phyloP scores from a whole-genome alignment of 2,797 vertebrate genomes.

The Thripadectes ignobilis region DNA sequence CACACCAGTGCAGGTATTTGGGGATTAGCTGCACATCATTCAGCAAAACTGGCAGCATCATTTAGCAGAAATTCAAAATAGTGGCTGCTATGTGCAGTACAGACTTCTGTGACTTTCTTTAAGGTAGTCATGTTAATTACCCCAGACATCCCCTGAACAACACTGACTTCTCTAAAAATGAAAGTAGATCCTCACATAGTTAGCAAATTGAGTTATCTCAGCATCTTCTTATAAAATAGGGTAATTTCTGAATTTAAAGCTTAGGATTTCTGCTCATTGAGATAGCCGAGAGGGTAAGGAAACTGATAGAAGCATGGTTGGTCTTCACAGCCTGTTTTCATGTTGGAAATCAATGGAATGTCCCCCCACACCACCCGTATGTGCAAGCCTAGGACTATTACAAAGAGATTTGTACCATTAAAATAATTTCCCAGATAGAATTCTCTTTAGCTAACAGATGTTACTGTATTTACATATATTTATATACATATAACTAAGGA shows the following conservation, averaged over 20 bases:
- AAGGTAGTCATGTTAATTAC: neutral
- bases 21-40: constrained; percentile 25
- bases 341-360: neutral
- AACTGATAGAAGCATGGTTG: neutral
- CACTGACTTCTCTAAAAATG: neutral
- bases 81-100: neutral
- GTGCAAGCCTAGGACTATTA: neutral
- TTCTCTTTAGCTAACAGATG: neutral
- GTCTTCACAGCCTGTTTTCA: neutral
- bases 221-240: neutral
- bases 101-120: neutral
- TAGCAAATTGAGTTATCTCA: neutral
- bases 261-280: neutral
- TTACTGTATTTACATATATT: neutral
- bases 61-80: neutral
- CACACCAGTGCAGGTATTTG: constrained; percentile 1
- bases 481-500: neutral
- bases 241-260: neutral
- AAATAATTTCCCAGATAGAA: neutral
- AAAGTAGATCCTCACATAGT: neutral
- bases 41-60: neutral
- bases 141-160: neutral
- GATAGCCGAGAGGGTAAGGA: neutral
- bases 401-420: neutral
- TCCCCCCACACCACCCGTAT: too few relatives aligned